Base-by-base conservation (phyloP, 2,113 vertebrate species). In the Cololabis saira region DNA sequence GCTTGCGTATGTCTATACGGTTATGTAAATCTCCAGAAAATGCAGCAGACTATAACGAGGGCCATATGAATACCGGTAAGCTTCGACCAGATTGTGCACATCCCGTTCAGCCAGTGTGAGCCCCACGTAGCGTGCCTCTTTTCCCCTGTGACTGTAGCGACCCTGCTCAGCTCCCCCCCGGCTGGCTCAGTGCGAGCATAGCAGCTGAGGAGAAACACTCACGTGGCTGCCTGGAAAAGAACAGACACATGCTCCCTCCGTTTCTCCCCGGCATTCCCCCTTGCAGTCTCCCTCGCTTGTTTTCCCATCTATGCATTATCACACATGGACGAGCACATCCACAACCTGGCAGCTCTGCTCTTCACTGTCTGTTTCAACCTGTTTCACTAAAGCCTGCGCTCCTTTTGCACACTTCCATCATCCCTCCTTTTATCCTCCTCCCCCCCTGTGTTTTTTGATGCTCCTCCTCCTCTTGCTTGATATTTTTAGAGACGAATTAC, bases 401-500 rank as follows among this genome's bases (percentile, higher is more conserved):
- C 43, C 48, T 48, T 21, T 50, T 76, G 57, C 53, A 67, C 69
- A 76, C 61, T 64, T 50, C 66, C 50, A 27, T 60, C 77, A 3
- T 74, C 70, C 77, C 55, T 67, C 53, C 67, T 61, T 72, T 74
- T 61, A 60, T 74, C 68, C 75, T 81, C 67, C 78, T 83, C 59
- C 81, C 80, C 73, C 30, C 21, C 45, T 53, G 75, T 78, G 81
- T 87, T 84, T 88, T 77, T 90, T 78, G 80, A 79, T 77, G 87
- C 87, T 78, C 85, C 84, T 75, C 76, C 65, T 85, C 74, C 65
- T 83, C 54, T 80, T 84, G 80, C 72, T 56, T 82, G 90, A 82
- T 92, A 92, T 92, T 91, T 92, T 91, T 91, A 91, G 89, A 84
- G 78, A 63, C 73, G 81, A 90, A 87, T 92, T 85, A 86, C 82